Base-by-base conservation (phyloP, 2,888 invertebrate genomes). In the Cremastobaeus sp. region DNA sequence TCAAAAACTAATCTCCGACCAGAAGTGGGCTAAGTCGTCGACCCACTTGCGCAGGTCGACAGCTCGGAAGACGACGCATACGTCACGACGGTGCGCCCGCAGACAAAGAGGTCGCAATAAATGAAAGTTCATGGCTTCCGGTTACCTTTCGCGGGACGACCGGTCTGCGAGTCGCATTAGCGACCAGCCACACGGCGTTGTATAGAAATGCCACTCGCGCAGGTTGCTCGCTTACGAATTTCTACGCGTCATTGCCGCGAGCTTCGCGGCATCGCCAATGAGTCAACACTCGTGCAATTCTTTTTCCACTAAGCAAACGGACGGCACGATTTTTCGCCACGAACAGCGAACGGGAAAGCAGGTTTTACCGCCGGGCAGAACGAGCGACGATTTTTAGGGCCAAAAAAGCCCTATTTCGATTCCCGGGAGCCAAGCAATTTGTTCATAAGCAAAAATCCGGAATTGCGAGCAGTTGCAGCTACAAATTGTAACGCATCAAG, bases 111-210 rank as follows among this genome's bases (percentile, higher is more conserved):
- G 83, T 82, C 82, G 77, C 78, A 76, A 78, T 70, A 79, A 81
- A 84, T 81, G 78, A 81, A 80, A 81, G 83, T 81, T 81, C 80
- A 81, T 76, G 80, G 80, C 79, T 84, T 84, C 83, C 82, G 82
- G 73, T 79, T 77, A 76, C 73, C 70, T 76, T 71, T 54, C 41
- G 55, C 66, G 54, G 50, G 34, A 52, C 64, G 50, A 66, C 65
- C 45, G 54, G 64, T 69, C 70, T 62, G 41, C 70, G 55, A 45
- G 17, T 50, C 39, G 60, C 15, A 69, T 69, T 69, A 60, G 54
- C 34, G 54, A 60, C 54, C 32, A 41, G 52, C 57, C 32, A 37
- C 54, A 41, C 60, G 60, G 47, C 71, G 66, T 66, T 73, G 66
- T 73, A 73, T 62, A 73, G 72, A 72, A 72, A 54, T 47, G 54